phyloP scores from a whole-genome alignment of 2,888 invertebrate species.

The Trichopria drosophilae region DNA sequence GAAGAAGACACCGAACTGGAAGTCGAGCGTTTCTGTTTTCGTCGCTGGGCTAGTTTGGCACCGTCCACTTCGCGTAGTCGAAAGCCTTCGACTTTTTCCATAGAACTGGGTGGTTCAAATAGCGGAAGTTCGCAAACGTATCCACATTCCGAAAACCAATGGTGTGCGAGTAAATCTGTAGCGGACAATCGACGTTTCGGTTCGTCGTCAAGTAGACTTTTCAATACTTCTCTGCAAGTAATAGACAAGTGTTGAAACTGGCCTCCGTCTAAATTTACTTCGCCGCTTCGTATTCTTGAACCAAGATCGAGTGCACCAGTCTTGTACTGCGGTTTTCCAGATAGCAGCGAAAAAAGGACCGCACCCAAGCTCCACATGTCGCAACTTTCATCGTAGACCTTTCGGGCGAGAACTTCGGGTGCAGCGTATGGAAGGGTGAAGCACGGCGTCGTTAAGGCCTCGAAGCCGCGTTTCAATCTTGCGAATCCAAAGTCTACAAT shows the following conservation, averaged over 20 bases:
- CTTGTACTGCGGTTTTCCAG: conserved; percentile 87
- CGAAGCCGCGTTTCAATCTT: conserved; percentile 68
- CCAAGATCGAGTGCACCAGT: conserved; percentile 73
- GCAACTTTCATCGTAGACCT: conserved; percentile 88
- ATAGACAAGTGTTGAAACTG: conserved; percentile 75
- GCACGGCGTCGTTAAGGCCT: conserved; percentile 79
- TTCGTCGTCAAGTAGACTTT: conserved; percentile 78
- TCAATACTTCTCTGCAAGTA: conserved; percentile 75
- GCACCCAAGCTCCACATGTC: conserved; percentile 97
- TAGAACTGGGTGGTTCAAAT: not conserved
- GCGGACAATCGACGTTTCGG: conserved; percentile 73
- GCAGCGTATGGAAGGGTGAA: conserved; percentile 95
- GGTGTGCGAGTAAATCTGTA: conserved; percentile 67
- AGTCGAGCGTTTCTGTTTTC: conserved; percentile 66
- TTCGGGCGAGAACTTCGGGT: conserved; percentile 81
- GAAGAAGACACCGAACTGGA: conserved; percentile 58
- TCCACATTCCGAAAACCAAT: conserved; percentile 64
- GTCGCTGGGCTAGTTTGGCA: conserved; percentile 71
- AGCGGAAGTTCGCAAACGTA: conserved; percentile 11
- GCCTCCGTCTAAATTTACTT: conserved; percentile 73
- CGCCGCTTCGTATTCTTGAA: conserved; percentile 77
- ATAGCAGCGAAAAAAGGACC: conserved; percentile 84
- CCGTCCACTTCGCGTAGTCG: conserved; percentile 72
- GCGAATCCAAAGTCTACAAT: conserved; percentile 98
- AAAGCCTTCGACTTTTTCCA: conserved; percentile 73